phyloP scores from a whole-genome alignment of 2,888 invertebrate species.

The Alitta virens region DNA sequence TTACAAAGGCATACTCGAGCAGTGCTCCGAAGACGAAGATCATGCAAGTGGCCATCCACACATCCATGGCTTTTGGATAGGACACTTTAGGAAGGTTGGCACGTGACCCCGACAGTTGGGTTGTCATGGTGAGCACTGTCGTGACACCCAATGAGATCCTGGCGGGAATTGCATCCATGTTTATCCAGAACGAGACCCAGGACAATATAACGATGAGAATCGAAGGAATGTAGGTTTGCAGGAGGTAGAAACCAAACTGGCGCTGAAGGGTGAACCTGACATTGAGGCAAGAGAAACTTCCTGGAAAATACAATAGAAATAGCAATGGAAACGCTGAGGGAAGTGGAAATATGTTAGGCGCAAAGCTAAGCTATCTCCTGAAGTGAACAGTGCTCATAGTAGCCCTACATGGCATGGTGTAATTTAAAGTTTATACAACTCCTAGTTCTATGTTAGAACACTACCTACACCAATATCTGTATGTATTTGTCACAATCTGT shows the following conservation, averaged over 20 bases:
- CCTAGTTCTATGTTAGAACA: no score
- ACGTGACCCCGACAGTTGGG: constrained; percentile 20
- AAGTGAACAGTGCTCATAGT: no score
- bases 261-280: constrained; percentile 19
- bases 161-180: constrained; percentile 29
- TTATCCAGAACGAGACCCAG: constrained; percentile 32
- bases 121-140: constrained; percentile 26
- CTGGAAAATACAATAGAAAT: constrained; percentile 8
- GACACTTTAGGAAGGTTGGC: constrained; percentile 21
- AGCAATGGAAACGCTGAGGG: no score
- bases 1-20: constrained; percentile 24
- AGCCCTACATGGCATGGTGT: no score
- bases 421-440: no score
- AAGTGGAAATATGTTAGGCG: no score
- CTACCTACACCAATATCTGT: no score
- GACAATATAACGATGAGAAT: constrained; percentile 30
- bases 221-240: constrained; percentile 27
- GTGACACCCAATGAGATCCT: constrained; percentile 28
- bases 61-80: constrained; percentile 26
- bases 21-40: constrained; percentile 23
- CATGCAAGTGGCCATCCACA: constrained; percentile 25
- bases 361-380: no score
- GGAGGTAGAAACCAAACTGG: constrained; percentile 22
- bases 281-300: constrained; percentile 23
- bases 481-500: no score